Conservation (phyloP, 2,113 vertebrate species). For the Notechis scutatus region DNA sequence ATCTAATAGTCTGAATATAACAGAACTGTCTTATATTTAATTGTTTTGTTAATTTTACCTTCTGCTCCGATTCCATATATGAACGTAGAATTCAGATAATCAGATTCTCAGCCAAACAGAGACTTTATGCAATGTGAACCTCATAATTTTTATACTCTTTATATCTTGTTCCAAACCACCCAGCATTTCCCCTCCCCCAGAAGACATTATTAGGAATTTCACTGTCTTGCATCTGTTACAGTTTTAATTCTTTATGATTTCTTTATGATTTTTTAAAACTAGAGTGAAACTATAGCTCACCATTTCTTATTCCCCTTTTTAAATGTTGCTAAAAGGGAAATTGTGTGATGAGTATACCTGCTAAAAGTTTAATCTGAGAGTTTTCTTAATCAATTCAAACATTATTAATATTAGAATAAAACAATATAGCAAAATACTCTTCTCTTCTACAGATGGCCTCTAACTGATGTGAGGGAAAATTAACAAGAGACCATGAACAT, state of each 20-base stretch:
- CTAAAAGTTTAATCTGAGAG: not conserved
- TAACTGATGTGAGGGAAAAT: not conserved
- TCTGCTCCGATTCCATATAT: not conserved
- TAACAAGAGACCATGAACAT: not conserved
- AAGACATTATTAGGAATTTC: not conserved
- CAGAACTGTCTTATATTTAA: not conserved
- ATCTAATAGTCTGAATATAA: not conserved
- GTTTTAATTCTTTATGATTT: not conserved
- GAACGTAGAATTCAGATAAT: not conserved
- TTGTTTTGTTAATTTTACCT: not conserved
- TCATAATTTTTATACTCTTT: not conserved
- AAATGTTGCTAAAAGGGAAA: not conserved
- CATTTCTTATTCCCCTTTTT: not conserved
- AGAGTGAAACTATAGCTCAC: not conserved
- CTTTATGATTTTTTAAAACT: not conserved
- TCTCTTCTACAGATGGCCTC: not conserved
- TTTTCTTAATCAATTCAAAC: not conserved
- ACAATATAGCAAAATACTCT: not conserved
- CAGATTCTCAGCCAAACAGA: not conserved
- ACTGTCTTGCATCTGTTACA: not conserved
- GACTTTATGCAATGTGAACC: not conserved
- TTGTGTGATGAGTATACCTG: not conserved
- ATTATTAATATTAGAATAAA: not conserved
- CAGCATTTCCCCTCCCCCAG: not conserved
- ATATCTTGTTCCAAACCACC: not conserved